Base-by-base conservation (phyloP, 2,797 vertebrate species). In the Hippocampus kuda region DNA sequence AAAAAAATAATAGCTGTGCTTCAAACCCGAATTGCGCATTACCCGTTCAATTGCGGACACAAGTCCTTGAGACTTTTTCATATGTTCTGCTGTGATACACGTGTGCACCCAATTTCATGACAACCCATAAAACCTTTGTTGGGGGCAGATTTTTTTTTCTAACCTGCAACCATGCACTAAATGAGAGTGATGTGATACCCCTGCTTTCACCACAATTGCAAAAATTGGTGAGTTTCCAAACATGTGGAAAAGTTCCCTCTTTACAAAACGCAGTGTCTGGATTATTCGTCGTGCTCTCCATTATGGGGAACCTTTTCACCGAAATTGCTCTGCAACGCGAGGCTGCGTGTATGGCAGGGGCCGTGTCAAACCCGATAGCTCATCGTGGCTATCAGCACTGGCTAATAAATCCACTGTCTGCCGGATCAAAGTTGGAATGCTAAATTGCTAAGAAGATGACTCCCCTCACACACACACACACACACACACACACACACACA, bases 231-330 rank as follows among this genome's bases (percentile, higher is more conserved):
- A 48, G 13, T 48, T 48, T 54, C 7, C 51, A 54, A n/a, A 54
- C 22, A 54, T 54, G 30, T 30, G 0, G 30, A 30, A 30, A 18
- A 18, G 2, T 20, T 53, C 18, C 1, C 16, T 18, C 20, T 18
- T 18, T 53, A 20, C 49, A 7, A 53, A 20, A 7, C 30, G 79
- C 78, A 79, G 79, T 65, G 73, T 70, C 79, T 83, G 76, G 86
- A 85, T 85, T 84, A n/a, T n/a, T n/a, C n/a, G n/a, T n/a, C n/a
- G 78, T 85, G 84, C 85, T 85, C 81, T 87, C 83, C 75, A 75
- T 79, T 81, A 83, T 79, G 82, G 85, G 83, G 79, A 82, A 78
- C 83, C 49, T 86, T 85, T 72, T 80, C 79, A 76, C 69, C 79
- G 81, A 87, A 86, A 89, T 71, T 72, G 75, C 78, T 87, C 3